phyloP scores from a whole-genome alignment of 2,797 vertebrate species.

The Notolepis coatsorum region DNA sequence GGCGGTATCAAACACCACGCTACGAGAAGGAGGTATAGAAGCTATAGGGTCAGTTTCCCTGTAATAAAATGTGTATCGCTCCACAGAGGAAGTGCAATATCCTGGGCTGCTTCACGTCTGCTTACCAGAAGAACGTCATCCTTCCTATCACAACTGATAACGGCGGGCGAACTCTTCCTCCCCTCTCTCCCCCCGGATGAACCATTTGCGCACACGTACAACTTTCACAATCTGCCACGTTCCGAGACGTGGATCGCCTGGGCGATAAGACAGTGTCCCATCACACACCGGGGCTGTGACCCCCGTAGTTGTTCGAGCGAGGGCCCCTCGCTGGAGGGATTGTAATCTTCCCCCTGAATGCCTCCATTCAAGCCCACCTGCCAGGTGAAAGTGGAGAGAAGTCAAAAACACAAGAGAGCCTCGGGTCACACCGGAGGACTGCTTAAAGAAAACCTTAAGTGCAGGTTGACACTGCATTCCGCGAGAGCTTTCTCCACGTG shows the following conservation, averaged over 20 bases:
- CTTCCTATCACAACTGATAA: background rate
- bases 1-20: too few relatives aligned
- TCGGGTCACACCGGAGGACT: constrained; percentile 46
- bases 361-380: constrained; percentile 51
- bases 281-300: constrained; percentile 17
- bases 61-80: too few relatives aligned
- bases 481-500: constrained; percentile 58
- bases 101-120: background rate
- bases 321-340: constrained; percentile 11
- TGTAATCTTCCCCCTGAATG: constrained; percentile 54
- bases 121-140: background rate
- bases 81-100: background rate
- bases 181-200: too few relatives aligned
- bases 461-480: constrained; percentile 68
- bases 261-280: constrained; percentile 7
- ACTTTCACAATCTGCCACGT: background rate
- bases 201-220: too few relatives aligned
- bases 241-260: background rate
- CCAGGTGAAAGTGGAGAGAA: constrained; percentile 67
- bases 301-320: constrained; percentile 21
- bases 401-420: constrained; percentile 48
- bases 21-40: too few relatives aligned
- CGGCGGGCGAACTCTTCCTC: background rate
- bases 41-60: too few relatives aligned
- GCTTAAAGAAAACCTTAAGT: constrained; percentile 53